phyloP scores from a whole-genome alignment of 2,797 vertebrate genomes.

The Parambassis ranga region DNA sequence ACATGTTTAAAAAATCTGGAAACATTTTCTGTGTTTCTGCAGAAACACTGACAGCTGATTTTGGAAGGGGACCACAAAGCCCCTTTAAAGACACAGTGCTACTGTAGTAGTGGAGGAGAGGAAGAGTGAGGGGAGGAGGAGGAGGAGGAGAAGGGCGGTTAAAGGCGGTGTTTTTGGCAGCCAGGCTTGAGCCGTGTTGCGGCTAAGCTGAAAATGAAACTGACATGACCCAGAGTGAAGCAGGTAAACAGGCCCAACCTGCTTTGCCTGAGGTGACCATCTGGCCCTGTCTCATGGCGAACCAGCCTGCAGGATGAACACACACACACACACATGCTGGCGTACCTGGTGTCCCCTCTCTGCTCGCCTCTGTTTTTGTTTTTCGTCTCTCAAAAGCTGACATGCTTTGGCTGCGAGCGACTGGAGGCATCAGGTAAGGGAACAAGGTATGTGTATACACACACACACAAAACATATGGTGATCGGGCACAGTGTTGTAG shows the following conservation, averaged over 20 bases:
- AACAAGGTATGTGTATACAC: constrained; percentile 53
- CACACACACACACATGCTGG: constrained; percentile 29
- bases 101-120: not conserved
- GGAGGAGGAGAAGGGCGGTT: constrained; percentile 23
- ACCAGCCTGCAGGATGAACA: constrained; percentile 68
- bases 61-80: not conserved
- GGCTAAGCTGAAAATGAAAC: constrained; percentile 76
- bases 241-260: constrained; percentile 83
- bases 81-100: constrained; percentile 6
- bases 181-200: constrained; percentile 67
- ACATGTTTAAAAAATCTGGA: too few species aligned
- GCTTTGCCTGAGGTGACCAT: constrained; percentile 83
- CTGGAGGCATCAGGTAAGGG: constrained; percentile 71
- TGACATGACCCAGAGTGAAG: constrained; percentile 81
- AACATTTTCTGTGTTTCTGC: not conserved
- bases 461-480: constrained; percentile 66
- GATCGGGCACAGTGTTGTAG: constrained; percentile 68
- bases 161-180: constrained; percentile 65
- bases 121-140: not conserved
- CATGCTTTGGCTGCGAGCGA: constrained; percentile 80
- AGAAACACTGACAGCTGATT: not conserved
- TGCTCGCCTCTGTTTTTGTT: constrained; percentile 74
- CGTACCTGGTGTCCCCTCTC: constrained; percentile 74
- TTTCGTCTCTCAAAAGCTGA: constrained; percentile 77
- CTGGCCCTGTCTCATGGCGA: constrained; percentile 77